Evolutionary conservation across 2,888 invertebrate genomes (phyloP), one percentile per base, ranked within the genome.

Genomic region (Diarsia dahlii): DNA sequence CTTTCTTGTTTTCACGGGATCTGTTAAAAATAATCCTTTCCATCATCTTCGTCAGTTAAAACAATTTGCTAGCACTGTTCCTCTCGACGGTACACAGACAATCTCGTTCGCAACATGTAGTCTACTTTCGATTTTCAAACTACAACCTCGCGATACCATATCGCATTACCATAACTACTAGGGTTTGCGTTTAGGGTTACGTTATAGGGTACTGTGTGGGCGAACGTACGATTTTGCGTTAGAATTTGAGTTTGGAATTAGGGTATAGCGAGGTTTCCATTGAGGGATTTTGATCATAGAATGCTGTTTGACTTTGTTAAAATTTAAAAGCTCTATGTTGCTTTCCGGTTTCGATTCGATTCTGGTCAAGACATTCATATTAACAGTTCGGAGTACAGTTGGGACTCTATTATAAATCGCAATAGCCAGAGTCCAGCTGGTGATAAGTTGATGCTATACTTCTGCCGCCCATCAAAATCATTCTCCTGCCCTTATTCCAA

Each of bases 101-200:
- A 89, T 92, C 89, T 91, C 86, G 89, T 84, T 89, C 84, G 86
- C 88, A 91, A 90, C 90, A 92, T 91, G 92, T 92, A 91, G 89
- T 90, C 90, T 91, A 95, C 95, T 95, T 95, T 95, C 95, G 93
- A 93, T 95, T 95, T 95, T 93, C 86, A 91, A 93, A 93, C 92
- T 83, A 87, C 89, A 80, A 87, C 90, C 88, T 89, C 90, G 88
- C 89, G 87, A 87, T 87, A 86, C 84, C 87, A 91, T 92, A 92
- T 93, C 90, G 88, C 88, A 88, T 93, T 92, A 91, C 91, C 90
- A 92, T 91, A 90, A 90, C 89, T 87, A 86, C 89, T 23, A 90
- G 87, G 84, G 90, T 89, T 88, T 87, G 80, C 84, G 84, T 90
- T 89, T 91, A 84, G 67, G 79, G 74, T 87, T 85, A 82, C 86